These are phyloP conservation scores for Nebria salina DNA, from an alignment of 2,888 invertebrate species.

Conservation along the genomic window DNA sequence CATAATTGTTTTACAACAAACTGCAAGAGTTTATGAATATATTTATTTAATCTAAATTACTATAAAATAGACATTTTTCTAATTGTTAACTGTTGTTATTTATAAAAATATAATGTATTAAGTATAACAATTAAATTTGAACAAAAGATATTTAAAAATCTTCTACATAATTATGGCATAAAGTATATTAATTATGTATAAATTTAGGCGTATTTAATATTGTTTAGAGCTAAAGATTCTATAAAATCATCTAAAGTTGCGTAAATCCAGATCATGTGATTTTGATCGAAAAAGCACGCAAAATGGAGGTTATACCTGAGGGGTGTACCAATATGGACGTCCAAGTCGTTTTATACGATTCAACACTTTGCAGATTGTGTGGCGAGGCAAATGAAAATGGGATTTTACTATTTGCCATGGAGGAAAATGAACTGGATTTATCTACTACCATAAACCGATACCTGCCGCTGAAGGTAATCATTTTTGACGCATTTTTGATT, in stretches of 20 bases:
- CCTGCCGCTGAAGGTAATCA: conserved; percentile 76
- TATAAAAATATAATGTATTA: too few species aligned
- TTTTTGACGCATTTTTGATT: conserved; percentile 43
- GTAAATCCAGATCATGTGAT: conserved; percentile 33
- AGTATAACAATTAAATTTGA: too few species aligned
- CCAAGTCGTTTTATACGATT: conserved; percentile 68
- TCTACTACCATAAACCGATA: conserved; percentile 75
- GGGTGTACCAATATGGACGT: conserved; percentile 54
- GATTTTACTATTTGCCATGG: conserved; percentile 69
- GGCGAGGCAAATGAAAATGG: conserved; percentile 77
- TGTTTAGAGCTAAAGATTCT: too few species aligned
- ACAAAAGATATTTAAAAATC: too few species aligned
- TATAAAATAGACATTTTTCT: not conserved
- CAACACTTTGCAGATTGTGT: conserved; percentile 79
- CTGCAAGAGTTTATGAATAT: not conserved
- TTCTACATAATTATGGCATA: too few species aligned
- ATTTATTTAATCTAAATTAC: not conserved
- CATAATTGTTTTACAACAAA: not conserved
- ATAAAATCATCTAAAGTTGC: too few species aligned
- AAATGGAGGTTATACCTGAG: conserved; percentile 27
- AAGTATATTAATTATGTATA: too few species aligned
- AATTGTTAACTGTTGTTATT: too few species aligned
- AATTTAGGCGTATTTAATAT: too few species aligned
- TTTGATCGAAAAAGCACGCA: not conserved
- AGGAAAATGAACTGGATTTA: conserved; percentile 70